A percentile compares a stretch with the other conserved stretches of the same genome.
These are phyloP conservation scores for Chelmon rostratus DNA, from an alignment of 2,797 vertebrate genomes.

Conservation along the genomic window DNA sequence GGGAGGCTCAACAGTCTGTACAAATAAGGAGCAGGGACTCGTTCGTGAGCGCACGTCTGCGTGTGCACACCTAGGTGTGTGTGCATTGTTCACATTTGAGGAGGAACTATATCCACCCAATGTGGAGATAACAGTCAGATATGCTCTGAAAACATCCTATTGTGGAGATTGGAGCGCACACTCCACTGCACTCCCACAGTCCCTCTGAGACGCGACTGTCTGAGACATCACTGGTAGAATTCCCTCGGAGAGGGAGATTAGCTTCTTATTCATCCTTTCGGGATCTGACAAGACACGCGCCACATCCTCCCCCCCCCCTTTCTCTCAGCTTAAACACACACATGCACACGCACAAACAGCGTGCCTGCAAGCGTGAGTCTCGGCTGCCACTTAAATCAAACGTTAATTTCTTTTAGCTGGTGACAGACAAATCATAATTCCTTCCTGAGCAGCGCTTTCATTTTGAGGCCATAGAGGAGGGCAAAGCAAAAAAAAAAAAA, in stretches of 20 bases:
- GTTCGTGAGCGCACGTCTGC: slow-evolving; percentile 9
- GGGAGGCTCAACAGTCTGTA: slow-evolving; percentile 36
- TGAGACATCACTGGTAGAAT: slow-evolving; percentile 70
- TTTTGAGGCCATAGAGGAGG: slow-evolving; percentile 38
- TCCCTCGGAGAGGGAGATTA: slow-evolving; percentile 81
- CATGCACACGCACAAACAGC: slow-evolving; percentile 58
- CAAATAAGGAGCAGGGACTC: slow-evolving; percentile 31
- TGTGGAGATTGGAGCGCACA: slow-evolving; percentile 52
- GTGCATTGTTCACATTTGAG: slow-evolving; percentile 47
- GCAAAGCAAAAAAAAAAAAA: slow-evolving; percentile 11
- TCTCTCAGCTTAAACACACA: slow-evolving; percentile 59
- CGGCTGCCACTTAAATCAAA: slow-evolving; percentile 68
- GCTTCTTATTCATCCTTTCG: slow-evolving; percentile 78
- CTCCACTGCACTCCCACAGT: slow-evolving; percentile 65
- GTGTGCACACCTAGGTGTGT: slow-evolving; percentile 9
- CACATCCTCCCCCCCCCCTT: slow-evolving; percentile 15
- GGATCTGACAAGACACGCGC: slow-evolving; percentile 77
- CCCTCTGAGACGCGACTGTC: slow-evolving; percentile 65
- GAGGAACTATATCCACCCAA: slow-evolving; percentile 38
- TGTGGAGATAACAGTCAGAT: slow-evolving; percentile 59
- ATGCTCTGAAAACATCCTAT: slow-evolving; percentile 57
- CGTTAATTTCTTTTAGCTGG: slow-evolving; percentile 63
- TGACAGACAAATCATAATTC: slow-evolving; percentile 61
- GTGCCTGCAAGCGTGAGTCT: slow-evolving; percentile 47
- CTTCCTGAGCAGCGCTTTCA: slow-evolving; percentile 44